These are phyloP conservation scores for Pseudanteris insignis DNA, from an alignment of 2,888 invertebrate species.

Conservation along the genomic window DNA sequence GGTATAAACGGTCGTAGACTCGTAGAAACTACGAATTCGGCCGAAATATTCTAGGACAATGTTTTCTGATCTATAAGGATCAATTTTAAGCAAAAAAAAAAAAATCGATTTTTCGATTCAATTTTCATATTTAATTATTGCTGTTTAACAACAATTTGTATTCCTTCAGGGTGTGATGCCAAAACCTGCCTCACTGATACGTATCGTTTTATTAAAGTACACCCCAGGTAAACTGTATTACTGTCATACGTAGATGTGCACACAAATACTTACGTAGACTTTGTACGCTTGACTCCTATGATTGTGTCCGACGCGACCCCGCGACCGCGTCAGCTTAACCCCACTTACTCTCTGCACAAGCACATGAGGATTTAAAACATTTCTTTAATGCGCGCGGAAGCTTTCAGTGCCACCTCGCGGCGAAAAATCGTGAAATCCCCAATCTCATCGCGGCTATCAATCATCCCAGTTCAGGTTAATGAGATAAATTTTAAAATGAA, in stretches of 20 bases:
- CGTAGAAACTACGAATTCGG: no score
- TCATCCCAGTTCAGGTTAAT: slow-evolving; percentile 24
- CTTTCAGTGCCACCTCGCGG: slow-evolving; percentile 24
- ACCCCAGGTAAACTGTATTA: slow-evolving; percentile 23
- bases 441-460: slow-evolving; percentile 28
- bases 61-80: no score
- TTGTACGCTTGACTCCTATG: slow-evolving; percentile 48
- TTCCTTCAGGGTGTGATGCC: slow-evolving; percentile 17
- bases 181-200: slow-evolving; percentile 20
- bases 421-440: slow-evolving; percentile 21
- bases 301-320: slow-evolving; percentile 61
- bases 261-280: slow-evolving; percentile 32
- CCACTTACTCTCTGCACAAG: slow-evolving; percentile 57
- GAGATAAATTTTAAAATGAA: slow-evolving; percentile 35
- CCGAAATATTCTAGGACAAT: no score
- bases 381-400: slow-evolving; percentile 47
- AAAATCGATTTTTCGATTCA: no score
- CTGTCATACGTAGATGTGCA: slow-evolving; percentile 25
- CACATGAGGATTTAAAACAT: slow-evolving; percentile 56
- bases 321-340: slow-evolving; percentile 61
- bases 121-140: no score
- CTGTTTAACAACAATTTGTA: slow-evolving; percentile 28
- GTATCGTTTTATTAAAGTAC: slow-evolving; percentile 17
- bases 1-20: no score
- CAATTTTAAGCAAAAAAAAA: no score